Evolutionary conservation across 2,797 vertebrate species (phyloP), one percentile per base, ranked within the genome.

Genomic region (Paedocypris micromegethes): DNA sequence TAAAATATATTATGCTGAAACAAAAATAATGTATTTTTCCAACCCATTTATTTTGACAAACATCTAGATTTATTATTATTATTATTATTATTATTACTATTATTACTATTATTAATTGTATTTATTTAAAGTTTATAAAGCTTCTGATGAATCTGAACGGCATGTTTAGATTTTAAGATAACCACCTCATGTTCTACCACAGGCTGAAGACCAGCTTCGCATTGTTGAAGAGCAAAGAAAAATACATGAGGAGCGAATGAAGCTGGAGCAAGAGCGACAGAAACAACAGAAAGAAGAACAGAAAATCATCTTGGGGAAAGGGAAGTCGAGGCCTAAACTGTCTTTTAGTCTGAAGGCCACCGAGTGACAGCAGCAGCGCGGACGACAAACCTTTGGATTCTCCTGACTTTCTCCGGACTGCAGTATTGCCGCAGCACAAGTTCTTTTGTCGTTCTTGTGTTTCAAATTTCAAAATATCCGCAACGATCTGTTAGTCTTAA

Each of bases 221-320:
- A 98, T 98, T 87, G 96, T 98, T 86, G 96, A 98, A 89, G 94
- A 98, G 86, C 95, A 98, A 91, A 94, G 95, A 87, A 98, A 98
- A 92, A 98, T 98, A 87, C 96, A 98, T 75, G 95, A 96, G 89
- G 96, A 98, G 86, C 93, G 96, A 81, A 95, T 98, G 94, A 98
- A 98, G 92, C 90, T 98, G 90, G 96, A 98, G 77, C 95, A 98
- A 90, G 95, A 98, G 86, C 93, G 95, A 75, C 95, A 98, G 81
- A 90, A 85, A 83, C 96, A 98, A 81, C 95, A 98, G 91, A 98
- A 98, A 81, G 96, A 98, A 87, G 95, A 98, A 86, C 96, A 98
- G 93, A 97, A 96, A 93, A 96, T 98, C 66, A 98, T 98, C 88
- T 88, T 98, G 81, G 96, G 96, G 83, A 96, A 97, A 88, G 95